Base-by-base conservation (phyloP, 2,113 vertebrate genomes). In the Varanus komodoensis region DNA sequence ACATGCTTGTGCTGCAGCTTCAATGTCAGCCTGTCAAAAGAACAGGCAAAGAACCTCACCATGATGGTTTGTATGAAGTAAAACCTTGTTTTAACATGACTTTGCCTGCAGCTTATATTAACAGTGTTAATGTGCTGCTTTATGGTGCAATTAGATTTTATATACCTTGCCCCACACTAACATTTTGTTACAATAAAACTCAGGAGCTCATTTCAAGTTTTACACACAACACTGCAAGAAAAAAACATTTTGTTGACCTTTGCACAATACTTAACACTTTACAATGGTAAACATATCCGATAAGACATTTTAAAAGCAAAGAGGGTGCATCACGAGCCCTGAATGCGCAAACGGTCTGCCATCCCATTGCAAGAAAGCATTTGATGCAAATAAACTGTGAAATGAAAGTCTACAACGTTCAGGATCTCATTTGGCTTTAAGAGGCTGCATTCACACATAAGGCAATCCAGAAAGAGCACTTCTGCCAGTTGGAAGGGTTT, bases 171-270 rank as follows among this genome's bases (percentile, higher is more conserved):
- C 48, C 68, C 67, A 57, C 34, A 80, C 29, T 78, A 71, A 88
- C 61, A 54, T 34, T 34, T 73, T 82, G 74, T 44, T 69, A 89
- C 86, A 82, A 52, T 50, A 96, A 96, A 95, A 96, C 93, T 86
- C 19, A 80, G 82, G 74, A 96, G 83, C 87, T 87, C 95, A 94
- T 96, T 83, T 97, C 97, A 97, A 97, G 97, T 97, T 96, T 96
- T 83, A 93, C 17, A 94, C 87, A 92, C 48, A 94, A 95, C 81
- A 74, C 94, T 90, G 82, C 83, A 87, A 92, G 86, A 93, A 93
- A 95, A 94, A 92, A 73, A 92, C 38, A 87, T 80, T 50, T 84
- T 89, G 95, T 38, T 91, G 87, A 95, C 88, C 82, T 67, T 89
- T 84, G 83, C 89, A 95, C 78, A 94, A 93, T 11, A 87, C 91